Conservation (phyloP, 2,888 invertebrate species). For the Pheosia gnoma region DNA sequence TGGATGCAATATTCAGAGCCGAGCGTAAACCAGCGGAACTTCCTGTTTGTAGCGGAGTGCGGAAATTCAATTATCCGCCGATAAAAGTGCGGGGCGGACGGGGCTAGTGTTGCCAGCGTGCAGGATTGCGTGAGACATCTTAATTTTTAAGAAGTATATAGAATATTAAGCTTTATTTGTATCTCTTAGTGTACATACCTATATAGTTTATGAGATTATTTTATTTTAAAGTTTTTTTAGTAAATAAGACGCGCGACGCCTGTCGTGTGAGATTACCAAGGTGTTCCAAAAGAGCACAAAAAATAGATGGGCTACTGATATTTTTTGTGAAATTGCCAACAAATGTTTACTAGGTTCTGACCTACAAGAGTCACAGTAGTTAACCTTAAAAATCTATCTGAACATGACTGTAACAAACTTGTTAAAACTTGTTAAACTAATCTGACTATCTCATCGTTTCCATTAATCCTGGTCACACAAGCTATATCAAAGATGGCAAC, state of each 20-base stretch:
- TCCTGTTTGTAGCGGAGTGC: slow-evolving; percentile 76
- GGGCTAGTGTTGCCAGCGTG: slow-evolving; percentile 41
- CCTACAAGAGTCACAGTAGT: too few relatives aligned
- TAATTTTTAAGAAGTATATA: background rate
- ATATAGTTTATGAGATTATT: too few relatives aligned
- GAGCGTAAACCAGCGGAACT: slow-evolving; percentile 63
- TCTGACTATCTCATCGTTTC: slow-evolving; percentile 7
- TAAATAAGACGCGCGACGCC: too few relatives aligned
- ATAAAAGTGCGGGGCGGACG: slow-evolving; percentile 69
- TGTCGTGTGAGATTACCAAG: too few relatives aligned
- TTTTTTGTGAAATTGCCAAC: too few relatives aligned
- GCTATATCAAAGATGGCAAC: slow-evolving; percentile 14
- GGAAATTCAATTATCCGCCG: slow-evolving; percentile 80
- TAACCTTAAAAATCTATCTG: too few relatives aligned
- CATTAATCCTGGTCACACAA: slow-evolving; percentile 11
- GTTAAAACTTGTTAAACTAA: background rate
- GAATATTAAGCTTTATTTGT: background rate
- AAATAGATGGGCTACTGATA: too few relatives aligned
- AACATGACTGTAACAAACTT: too few relatives aligned
- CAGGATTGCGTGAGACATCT: background rate
- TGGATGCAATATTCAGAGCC: slow-evolving; percentile 67
- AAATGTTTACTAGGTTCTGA: too few relatives aligned
- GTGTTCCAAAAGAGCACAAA: too few relatives aligned
- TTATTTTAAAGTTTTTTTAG: background rate
- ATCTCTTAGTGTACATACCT: background rate